These are phyloP conservation scores for Drosophila imparisetae DNA, from an alignment of 2,888 invertebrate genomes.

Conservation along the genomic window DNA sequence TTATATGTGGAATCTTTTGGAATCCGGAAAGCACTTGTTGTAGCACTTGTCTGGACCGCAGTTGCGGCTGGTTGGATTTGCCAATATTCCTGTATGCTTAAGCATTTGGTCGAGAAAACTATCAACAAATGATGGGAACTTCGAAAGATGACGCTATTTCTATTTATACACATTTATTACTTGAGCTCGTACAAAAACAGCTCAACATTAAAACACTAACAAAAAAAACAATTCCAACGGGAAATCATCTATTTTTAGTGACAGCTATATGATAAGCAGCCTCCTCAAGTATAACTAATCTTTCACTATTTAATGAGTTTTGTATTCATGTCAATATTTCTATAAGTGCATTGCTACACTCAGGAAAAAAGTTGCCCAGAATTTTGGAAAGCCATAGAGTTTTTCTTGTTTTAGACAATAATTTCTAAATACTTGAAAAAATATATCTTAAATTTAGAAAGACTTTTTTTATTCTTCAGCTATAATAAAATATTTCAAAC, in stretches of 20 bases:
- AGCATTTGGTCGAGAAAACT: not conserved
- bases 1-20: not conserved
- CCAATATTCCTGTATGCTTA: not conserved
- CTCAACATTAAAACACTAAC: not conserved
- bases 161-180: not conserved
- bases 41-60: slow-evolving; percentile 1
- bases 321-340: not conserved
- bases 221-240: not conserved
- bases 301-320: not conserved
- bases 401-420: not conserved
- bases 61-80: slow-evolving; percentile 22
- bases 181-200: not conserved
- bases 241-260: not conserved
- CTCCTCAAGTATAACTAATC: not conserved
- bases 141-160: not conserved
- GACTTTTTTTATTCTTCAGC: not conserved
- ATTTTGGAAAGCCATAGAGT: not conserved
- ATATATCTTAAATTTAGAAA: not conserved
- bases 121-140: not conserved
- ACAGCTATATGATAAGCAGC: not conserved
- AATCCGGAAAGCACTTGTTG: not conserved
- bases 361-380: not conserved
- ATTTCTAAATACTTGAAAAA: not conserved
- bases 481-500: not conserved
- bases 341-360: not conserved